Evolutionary conservation across 2,797 vertebrate species (phyloP).

Genomic region (Betta splendens): DNA sequence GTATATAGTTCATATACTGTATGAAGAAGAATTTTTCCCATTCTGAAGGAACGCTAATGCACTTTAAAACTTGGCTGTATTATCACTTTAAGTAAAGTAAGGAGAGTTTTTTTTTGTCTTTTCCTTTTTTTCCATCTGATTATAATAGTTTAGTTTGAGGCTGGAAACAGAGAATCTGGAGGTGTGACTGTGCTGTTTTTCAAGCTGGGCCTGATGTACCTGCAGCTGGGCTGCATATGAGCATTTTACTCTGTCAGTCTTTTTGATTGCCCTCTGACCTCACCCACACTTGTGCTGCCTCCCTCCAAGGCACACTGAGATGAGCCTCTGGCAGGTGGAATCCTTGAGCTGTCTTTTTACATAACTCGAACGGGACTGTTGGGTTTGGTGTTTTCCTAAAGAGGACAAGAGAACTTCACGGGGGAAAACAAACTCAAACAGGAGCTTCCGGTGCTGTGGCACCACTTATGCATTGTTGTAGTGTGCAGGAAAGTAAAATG

Average conservation of each 20-base stretch:
- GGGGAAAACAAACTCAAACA: slow-evolving; percentile 46
- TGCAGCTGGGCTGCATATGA: slow-evolving; percentile 88
- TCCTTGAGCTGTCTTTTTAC: slow-evolving; percentile 86
- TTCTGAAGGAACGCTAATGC: slow-evolving; percentile 80
- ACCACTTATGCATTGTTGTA: slow-evolving; percentile 99
- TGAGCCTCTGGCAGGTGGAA: slow-evolving; percentile 88
- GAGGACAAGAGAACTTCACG: slow-evolving; percentile 39
- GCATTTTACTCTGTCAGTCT: slow-evolving; percentile 73
- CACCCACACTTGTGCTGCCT: slow-evolving; percentile 64
- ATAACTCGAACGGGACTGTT: slow-evolving; percentile 72
- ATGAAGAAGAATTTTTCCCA: slow-evolving; percentile 71
- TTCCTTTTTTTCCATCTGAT: slow-evolving; percentile 38
- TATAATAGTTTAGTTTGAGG: slow-evolving; percentile 55
- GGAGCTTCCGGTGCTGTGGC: slow-evolving; percentile 74
- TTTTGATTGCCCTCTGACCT: slow-evolving; percentile 53
- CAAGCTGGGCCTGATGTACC: slow-evolving; percentile 55
- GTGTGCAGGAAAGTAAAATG: slow-evolving; percentile 98
- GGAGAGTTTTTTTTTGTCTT: slow-evolving; percentile 35
- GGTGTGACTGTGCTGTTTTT: slow-evolving; percentile 48
- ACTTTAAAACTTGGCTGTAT: slow-evolving; percentile 68
- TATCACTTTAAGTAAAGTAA: slow-evolving; percentile 41
- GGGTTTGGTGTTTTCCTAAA: slow-evolving; percentile 52
- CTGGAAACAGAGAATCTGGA: slow-evolving; percentile 55
- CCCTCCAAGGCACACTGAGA: slow-evolving; percentile 83
- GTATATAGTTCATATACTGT: slow-evolving; percentile 64